phyloP scores from a whole-genome alignment of 2,888 invertebrate species.

The Papilio elwesi region DNA sequence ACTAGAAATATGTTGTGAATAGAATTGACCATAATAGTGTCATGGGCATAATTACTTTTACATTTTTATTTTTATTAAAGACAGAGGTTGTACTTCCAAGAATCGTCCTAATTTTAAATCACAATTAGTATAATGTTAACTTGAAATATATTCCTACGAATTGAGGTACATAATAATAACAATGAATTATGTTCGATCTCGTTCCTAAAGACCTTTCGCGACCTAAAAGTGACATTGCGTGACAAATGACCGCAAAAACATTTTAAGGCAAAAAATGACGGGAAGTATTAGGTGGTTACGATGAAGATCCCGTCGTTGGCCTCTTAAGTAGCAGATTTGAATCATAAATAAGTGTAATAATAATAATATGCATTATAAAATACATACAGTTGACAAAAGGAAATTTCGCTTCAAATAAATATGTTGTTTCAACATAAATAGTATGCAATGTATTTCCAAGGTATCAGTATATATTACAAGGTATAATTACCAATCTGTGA shows the following conservation, averaged over 20 bases:
- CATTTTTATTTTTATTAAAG: background rate
- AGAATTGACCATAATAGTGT: background rate
- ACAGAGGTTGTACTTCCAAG: background rate
- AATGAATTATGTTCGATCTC: background rate
- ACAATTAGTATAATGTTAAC: background rate
- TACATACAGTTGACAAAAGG: background rate
- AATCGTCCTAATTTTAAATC: background rate
- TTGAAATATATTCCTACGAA: background rate
- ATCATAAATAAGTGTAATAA: background rate
- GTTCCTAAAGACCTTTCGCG: constrained; percentile 16
- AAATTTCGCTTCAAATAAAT: too few relatives aligned
- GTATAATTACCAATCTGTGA: too few relatives aligned
- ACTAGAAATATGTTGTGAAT: background rate
- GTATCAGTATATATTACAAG: too few relatives aligned
- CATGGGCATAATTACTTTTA: background rate
- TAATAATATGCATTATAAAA: background rate
- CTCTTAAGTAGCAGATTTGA: background rate
- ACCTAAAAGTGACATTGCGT: constrained; percentile 37
- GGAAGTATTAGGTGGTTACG: constrained; percentile 14
- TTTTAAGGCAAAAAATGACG: constrained; percentile 24
- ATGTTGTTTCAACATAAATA: constrained; percentile 4
- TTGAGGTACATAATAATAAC: background rate
- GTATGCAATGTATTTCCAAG: background rate
- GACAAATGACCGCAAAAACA: constrained; percentile 30
- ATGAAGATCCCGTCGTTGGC: background rate